These are phyloP conservation scores for Campoplex capitator DNA, from an alignment of 2,888 invertebrate species.

Conservation along the genomic window DNA sequence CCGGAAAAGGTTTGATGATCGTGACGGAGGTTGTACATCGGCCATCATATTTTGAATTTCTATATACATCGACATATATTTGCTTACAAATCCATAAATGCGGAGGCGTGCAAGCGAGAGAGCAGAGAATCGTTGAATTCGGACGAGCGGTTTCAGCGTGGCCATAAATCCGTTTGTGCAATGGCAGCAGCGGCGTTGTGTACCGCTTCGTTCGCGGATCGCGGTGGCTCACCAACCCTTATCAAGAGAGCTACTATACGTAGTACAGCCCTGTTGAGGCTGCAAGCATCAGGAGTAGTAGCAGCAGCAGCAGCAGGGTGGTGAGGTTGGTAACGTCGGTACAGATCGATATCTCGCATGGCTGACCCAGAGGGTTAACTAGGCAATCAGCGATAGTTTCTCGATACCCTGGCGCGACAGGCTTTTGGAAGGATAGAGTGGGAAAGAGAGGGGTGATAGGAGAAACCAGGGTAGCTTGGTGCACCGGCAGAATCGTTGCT, in stretches of 20 bases:
- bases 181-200: conserved; percentile 44
- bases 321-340: conserved; percentile 53
- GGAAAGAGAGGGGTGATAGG: conserved; percentile 1
- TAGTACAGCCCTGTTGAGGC: conserved; percentile 32
- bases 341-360: conserved; percentile 80
- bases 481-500: conserved; percentile 48
- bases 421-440: conserved; percentile 29
- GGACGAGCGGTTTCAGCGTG: conserved; percentile 58
- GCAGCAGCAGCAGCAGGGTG: neutral
- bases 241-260: conserved; percentile 74
- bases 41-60: neutral
- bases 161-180: conserved; percentile 66
- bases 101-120: conserved; percentile 29
- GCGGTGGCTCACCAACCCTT: conserved; percentile 75
- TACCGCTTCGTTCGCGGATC: conserved; percentile 35
- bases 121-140: conserved; percentile 45
- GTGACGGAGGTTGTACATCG: conserved; percentile 12
- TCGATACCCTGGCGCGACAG: conserved; percentile 75
- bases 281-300: neutral
- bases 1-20: conserved; percentile 33
- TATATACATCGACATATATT: conserved; percentile 2
- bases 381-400: conserved; percentile 83
- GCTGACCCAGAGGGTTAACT: conserved; percentile 82
- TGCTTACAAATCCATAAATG: conserved; percentile 27
- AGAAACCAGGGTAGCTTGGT: conserved; percentile 39